Base-by-base conservation (phyloP, 2,797 vertebrate species). In the Microhierax caerulescens region DNA sequence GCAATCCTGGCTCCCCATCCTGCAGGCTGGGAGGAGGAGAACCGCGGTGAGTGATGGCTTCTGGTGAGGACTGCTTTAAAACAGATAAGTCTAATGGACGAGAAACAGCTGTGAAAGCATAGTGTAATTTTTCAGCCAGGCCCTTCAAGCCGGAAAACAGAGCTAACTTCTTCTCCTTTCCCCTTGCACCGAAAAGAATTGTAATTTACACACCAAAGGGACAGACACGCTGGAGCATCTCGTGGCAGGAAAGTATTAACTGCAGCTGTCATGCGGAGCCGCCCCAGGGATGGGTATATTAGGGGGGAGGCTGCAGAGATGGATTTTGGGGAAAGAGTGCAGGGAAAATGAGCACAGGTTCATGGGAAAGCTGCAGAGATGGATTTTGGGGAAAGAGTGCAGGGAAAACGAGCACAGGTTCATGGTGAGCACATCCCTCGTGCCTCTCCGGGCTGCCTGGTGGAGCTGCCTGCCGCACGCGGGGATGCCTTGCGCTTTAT, bases 1-100 rank as follows among this genome's bases (percentile, higher is more conserved):
- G 36, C n/a, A 61, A 36, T n/a, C n/a, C 51, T 9, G 7, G 20
- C 51, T 77, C 24, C 28, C 10, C 4, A 2, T 16, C 18, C 7
- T 1, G 47, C 47, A 7, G 37, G 20, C 47, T 19, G 50, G 23
- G 43, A 2, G 25, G 72, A 47, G 36, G 48, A 74, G 65, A 50
- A 9, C 12, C 65, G 27, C 17, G 0, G 4, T 6, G 73, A 93
- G 39, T 1, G 1, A 32, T 47, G 0, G 0, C 21, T 69, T 60
- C 69, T 30, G 23, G 3, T 22, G 63, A 72, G 73, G 15, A 39
- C 23, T 1, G 4, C 27, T 86, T 39, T 8, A 28, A n/a, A 30
- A 25, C 2, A n/a, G 61, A 4, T 36, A 2, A 37, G 34, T 24
- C 57, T 28, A 45, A 61, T 1, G 45, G 86, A 28, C 0, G 6